phyloP scores from a whole-genome alignment of 2,113 vertebrate species.

The Rhinichthys klamathensis region DNA sequence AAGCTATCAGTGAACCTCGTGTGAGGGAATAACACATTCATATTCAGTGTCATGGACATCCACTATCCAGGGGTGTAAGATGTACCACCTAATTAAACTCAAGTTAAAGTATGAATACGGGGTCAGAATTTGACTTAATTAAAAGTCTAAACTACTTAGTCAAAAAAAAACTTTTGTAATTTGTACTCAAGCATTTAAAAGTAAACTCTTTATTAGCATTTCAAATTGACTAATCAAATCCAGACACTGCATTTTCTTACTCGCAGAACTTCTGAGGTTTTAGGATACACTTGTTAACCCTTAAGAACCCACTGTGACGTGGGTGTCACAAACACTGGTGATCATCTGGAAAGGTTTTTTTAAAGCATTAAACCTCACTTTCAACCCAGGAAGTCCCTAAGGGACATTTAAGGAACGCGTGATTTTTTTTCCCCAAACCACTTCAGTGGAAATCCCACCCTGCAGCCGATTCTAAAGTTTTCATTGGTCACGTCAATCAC shows the following conservation, averaged over 20 bases:
- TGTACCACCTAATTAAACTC: background rate
- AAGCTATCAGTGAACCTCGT: conserved; percentile 4
- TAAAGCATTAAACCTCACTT: no score
- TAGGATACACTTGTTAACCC: background rate
- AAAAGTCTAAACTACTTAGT: background rate
- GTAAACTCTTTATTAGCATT: background rate
- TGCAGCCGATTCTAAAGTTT: no score
- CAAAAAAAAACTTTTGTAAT: background rate
- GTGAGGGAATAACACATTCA: conserved; percentile 9
- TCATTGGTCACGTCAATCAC: no score
- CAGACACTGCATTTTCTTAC: background rate
- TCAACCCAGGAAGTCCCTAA: no score
- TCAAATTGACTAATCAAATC: background rate
- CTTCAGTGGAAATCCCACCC: no score
- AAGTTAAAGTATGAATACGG: background rate
- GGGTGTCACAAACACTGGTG: no score
- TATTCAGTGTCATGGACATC: conserved; percentile 35
- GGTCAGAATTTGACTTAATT: conserved; percentile 20
- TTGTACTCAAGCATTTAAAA: background rate
- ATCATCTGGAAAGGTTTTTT: no score
- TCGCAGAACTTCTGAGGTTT: background rate
- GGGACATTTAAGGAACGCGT: no score
- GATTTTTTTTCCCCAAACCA: no score
- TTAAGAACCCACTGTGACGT: no score
- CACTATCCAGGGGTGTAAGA: conserved; percentile 7